A percentile compares a stretch with the other conserved stretches of the same genome.
phyloP scores from a whole-genome alignment of 1,140 invertebrate species.

The Fopius arisanus region DNA sequence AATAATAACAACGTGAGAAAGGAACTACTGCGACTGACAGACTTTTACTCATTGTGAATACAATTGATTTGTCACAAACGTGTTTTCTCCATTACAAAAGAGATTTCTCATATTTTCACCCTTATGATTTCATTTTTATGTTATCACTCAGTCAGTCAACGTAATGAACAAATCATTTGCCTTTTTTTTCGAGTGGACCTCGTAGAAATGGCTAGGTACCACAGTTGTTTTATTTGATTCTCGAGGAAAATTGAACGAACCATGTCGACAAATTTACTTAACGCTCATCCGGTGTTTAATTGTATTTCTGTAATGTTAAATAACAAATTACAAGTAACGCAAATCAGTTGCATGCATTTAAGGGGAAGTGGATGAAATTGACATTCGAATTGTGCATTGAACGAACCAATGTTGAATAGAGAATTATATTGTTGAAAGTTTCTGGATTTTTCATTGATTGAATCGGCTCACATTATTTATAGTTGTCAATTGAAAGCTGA shows the following conservation, averaged over 20 bases:
- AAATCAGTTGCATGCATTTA: not conserved
- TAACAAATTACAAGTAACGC: not conserved
- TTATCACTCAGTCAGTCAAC: not conserved
- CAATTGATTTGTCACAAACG: not conserved
- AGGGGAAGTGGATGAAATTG: conserved; percentile 1
- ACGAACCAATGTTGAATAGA: conserved; percentile 9
- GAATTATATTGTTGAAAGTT: conserved; percentile 9
- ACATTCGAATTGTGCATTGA: conserved; percentile 11
- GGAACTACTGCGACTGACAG: not conserved
- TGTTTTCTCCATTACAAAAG: not conserved
- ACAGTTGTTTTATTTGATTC: not conserved
- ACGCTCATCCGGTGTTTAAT: not conserved
- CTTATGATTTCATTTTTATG: not conserved
- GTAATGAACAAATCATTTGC: not conserved
- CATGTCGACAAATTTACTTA: conserved; percentile 6
- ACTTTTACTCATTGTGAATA: not conserved
- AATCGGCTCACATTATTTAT: not conserved
- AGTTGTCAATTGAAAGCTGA: too few species aligned
- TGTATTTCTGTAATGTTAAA: conserved; percentile 1
- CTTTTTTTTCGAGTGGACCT: not conserved
- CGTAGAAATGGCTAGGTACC: not conserved
- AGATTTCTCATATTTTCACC: not conserved
- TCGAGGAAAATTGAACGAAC: not conserved
- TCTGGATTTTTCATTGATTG: not conserved
- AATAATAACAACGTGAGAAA: not conserved